Conservation (phyloP, 2,888 invertebrate species). For the Chydorus sphaericus region DNA sequence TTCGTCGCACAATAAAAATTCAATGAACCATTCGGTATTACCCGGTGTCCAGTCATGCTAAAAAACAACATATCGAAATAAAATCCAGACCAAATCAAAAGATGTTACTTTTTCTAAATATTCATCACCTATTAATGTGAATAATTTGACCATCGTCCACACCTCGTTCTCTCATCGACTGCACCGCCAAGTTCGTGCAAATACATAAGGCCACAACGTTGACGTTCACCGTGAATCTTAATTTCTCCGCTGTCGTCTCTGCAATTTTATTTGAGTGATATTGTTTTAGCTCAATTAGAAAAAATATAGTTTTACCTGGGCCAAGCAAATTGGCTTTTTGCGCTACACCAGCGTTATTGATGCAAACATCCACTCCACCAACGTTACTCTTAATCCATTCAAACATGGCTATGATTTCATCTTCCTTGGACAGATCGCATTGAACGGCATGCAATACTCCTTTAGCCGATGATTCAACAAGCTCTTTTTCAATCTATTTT, state of each 20-base stretch:
- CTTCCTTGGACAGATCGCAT: slow-evolving; percentile 39
- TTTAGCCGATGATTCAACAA: no score
- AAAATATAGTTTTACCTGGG: slow-evolving; percentile 18
- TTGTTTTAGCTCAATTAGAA: not conserved
- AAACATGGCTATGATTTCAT: slow-evolving; percentile 39
- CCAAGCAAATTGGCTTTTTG: slow-evolving; percentile 29
- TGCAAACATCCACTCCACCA: slow-evolving; percentile 40
- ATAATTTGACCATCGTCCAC: slow-evolving; percentile 41
- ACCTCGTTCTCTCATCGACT: slow-evolving; percentile 36
- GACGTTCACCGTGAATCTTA: slow-evolving; percentile 31
- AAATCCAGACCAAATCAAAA: no score
- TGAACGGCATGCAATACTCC: slow-evolving; percentile 29
- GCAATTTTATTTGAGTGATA: not conserved
- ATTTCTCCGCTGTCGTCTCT: slow-evolving; percentile 18
- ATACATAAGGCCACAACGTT: slow-evolving; percentile 43
- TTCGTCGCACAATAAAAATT: slow-evolving; percentile 41
- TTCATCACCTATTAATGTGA: slow-evolving; percentile 41
- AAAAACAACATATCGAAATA: no score
- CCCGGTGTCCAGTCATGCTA: slow-evolving; percentile 28
- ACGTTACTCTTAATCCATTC: slow-evolving; percentile 33
- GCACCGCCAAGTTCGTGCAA: slow-evolving; percentile 39
- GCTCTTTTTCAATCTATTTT: no score
- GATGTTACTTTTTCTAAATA: no score
- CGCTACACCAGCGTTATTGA: slow-evolving; percentile 42
- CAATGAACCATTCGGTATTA: slow-evolving; percentile 21